These are phyloP conservation scores for Nasalis larvatus DNA, from an alignment of 2,113 vertebrate species.

Conservation along the genomic window DNA sequence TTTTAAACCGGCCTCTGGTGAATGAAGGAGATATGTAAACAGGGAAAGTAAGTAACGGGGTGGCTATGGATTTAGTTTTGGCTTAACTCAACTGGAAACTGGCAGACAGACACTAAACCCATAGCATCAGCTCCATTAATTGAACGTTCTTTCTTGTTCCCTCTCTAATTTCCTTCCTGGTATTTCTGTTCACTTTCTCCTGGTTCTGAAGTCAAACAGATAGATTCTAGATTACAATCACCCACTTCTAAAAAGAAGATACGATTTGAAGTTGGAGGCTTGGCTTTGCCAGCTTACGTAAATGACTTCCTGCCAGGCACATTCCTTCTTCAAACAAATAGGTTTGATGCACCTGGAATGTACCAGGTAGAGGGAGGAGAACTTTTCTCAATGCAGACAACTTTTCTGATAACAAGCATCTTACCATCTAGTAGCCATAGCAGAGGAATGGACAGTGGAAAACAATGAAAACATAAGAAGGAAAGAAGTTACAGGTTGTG, in stretches of 20 bases:
- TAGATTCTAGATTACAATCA: not conserved
- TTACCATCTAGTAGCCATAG: accelerated
- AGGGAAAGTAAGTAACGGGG: no score
- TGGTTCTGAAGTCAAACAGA: not conserved
- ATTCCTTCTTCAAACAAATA: not conserved
- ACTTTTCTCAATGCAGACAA: accelerated
- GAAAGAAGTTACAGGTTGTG: accelerated
- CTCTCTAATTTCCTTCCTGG: not conserved
- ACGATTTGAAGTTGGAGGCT: not conserved
- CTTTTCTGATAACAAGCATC: accelerated
- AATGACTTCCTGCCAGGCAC: accelerated
- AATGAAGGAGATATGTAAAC: not conserved
- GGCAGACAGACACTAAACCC: not conserved
- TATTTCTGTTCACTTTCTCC: not conserved
- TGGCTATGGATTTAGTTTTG: not conserved
- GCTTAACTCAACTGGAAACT: not conserved
- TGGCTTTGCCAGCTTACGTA: accelerated
- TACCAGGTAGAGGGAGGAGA: no score
- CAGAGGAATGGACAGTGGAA: not conserved
- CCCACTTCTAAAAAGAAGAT: no score
- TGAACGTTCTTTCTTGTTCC: not conserved
- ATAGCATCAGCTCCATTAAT: no score
- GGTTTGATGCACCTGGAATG: not conserved
- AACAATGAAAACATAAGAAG: not conserved
- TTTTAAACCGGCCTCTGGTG: not conserved